These are phyloP conservation scores for Epizoanthus illoricatus DNA, from an alignment of 92 coral and sea anemone genomes.

Conservation along the genomic window DNA sequence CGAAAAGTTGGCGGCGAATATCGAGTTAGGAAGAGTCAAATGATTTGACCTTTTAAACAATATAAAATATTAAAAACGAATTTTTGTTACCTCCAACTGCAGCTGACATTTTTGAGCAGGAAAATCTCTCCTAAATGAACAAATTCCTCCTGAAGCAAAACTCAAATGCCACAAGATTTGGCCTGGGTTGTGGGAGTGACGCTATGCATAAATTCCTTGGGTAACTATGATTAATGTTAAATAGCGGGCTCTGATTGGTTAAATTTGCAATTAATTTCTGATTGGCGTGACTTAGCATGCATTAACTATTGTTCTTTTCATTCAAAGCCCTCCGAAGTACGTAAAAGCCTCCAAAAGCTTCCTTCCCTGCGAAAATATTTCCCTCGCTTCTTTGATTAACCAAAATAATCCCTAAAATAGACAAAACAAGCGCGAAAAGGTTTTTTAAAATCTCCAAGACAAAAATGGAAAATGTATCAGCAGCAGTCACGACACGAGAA, in stretches of 20 bases:
- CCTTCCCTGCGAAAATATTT: slow-evolving; percentile 7
- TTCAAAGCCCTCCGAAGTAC: neutral
- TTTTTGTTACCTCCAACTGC: slow-evolving; percentile 28
- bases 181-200: slow-evolving; percentile 25
- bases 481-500: too few species aligned
- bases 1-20: neutral
- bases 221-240: slow-evolving; percentile 7
- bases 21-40: slow-evolving; percentile 5
- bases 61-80: neutral
- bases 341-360: neutral
- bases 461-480: neutral
- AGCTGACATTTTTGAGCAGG: slow-evolving; percentile 28
- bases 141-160: slow-evolving; percentile 6
- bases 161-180: slow-evolving; percentile 2
- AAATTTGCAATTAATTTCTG: neutral
- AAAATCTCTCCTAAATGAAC: neutral
- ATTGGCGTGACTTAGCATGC: slow-evolving; percentile 24
- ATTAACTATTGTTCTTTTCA: neutral
- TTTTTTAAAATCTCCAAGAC: neutral
- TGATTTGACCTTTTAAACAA: slow-evolving; percentile 23
- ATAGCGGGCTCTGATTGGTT: slow-evolving; percentile 20
- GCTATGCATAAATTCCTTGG: slow-evolving; percentile 26
- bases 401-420: slow-evolving; percentile 43
- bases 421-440: neutral
- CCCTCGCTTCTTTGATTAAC: neutral